A percentile compares a stretch with the other conserved stretches of the same genome.
These are phyloP conservation scores for Tamandua tetradactyla DNA, from an alignment of 2,797 vertebrate species.

Conservation along the genomic window DNA sequence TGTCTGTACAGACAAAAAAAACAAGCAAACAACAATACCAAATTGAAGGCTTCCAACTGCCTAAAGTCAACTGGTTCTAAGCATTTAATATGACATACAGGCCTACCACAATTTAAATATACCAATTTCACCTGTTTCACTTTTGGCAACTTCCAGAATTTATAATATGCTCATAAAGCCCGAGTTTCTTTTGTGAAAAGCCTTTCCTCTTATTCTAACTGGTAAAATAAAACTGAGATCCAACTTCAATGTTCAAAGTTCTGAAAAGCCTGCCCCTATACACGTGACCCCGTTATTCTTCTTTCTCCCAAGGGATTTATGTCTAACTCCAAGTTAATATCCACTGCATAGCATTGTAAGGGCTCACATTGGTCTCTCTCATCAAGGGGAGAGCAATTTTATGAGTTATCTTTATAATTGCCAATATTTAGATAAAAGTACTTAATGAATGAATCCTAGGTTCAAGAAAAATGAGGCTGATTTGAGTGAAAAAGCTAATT, in stretches of 20 bases:
- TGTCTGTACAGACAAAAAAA: neutral
- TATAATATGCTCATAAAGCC: neutral
- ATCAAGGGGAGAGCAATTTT: neutral
- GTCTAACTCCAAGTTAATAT: neutral
- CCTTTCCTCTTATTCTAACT: neutral
- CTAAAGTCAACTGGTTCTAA: neutral
- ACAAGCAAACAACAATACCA: neutral
- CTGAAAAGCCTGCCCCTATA: neutral
- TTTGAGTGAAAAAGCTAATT: neutral
- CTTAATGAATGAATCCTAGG: neutral
- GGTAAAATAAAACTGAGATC: neutral
- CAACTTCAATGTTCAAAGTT: neutral
- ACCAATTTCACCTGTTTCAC: neutral
- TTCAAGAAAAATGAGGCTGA: constrained; percentile 18
- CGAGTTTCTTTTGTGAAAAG: neutral
- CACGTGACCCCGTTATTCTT: neutral
- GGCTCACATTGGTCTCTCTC: neutral
- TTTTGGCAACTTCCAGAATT: neutral
- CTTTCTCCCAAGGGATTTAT: neutral
- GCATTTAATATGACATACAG: neutral
- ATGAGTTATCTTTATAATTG: neutral
- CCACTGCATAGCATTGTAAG: neutral
- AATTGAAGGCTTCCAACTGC: neutral
- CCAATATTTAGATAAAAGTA: neutral
- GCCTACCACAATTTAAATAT: neutral